Base-by-base conservation (phyloP, 2,113 vertebrate genomes). In the Mohoua ochrocephala region DNA sequence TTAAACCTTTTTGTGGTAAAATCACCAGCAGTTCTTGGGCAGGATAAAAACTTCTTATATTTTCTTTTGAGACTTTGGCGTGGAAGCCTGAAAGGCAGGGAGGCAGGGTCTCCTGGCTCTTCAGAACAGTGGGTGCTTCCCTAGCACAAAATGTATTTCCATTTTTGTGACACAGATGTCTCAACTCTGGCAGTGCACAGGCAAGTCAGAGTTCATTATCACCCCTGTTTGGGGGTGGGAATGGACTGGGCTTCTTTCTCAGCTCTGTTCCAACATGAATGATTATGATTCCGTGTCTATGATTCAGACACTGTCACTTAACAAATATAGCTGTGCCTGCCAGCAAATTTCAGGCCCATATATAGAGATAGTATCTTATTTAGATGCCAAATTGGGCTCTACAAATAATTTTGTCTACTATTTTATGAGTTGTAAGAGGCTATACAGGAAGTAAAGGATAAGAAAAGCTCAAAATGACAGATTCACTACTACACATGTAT, bases 71-170 rank as follows among this genome's bases (percentile, higher is more conserved):
- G 21, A 41, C 14, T 63, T 71, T 31, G 8, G 2, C 52, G 18
- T n/a, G 39, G 44, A 60, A 42, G 14, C 41, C 39, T 74, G 52
- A 78, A 63, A 85, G 4, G 16, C 27, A 71, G n/a, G 17, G 56
- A 92, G 26, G 20, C 0, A 1, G 3, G 1, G 2, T 47, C 4
- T 49, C 21, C 15, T 31, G 31, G 11, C 7, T 84, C 18, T 56
- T 77, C 60, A 33, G 23, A 53, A 44, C 5, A 33, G 8, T 39
- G 24, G 23, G 13, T 16, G 19, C 9, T 41, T 92, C 20, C 8
- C 47, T 50, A 56, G 27, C 5, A 64, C 15, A 44, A 79, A 79
- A 39, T 12, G 1, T 37, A 24, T 67, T 82, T 83, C 30, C 28
- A 44, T 17, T 54, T 24, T 85, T 57, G 35, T 79, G 59, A 85